These are phyloP conservation scores for Panurus biarmicus DNA, from an alignment of 2,113 vertebrate species.

Conservation along the genomic window DNA sequence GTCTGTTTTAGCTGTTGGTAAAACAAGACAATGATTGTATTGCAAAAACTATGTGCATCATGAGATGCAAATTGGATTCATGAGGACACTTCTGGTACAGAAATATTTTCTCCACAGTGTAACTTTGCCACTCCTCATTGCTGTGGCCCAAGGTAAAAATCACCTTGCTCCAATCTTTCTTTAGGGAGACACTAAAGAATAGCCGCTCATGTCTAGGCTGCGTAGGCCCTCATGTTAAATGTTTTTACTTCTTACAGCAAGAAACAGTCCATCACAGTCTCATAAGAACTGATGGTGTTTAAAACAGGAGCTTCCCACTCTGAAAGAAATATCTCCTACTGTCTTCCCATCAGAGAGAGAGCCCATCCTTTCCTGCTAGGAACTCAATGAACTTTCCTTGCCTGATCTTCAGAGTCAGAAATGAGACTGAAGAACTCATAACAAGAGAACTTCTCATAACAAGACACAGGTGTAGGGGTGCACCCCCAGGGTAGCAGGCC, in stretches of 20 bases:
- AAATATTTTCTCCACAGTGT: background rate
- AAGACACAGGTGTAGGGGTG: background rate
- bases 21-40: background rate
- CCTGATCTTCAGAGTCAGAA: background rate
- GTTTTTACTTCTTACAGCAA: background rate
- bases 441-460: background rate
- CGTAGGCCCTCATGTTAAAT: background rate
- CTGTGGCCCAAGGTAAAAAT: background rate
- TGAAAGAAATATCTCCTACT: background rate
- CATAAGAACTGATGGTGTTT: background rate
- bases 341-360: background rate
- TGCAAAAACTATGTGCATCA: background rate
- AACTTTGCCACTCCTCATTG: background rate
- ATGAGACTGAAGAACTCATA: no score
- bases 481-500: no score
- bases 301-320: background rate
- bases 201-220: background rate
- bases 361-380: background rate
- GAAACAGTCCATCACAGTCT: background rate
- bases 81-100: background rate
- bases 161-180: background rate
- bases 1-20: background rate
- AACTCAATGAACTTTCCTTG: background rate
- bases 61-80: background rate
- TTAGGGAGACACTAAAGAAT: background rate